Conservation (phyloP, 23 tunicate species). For the Oikopleura albicans region DNA sequence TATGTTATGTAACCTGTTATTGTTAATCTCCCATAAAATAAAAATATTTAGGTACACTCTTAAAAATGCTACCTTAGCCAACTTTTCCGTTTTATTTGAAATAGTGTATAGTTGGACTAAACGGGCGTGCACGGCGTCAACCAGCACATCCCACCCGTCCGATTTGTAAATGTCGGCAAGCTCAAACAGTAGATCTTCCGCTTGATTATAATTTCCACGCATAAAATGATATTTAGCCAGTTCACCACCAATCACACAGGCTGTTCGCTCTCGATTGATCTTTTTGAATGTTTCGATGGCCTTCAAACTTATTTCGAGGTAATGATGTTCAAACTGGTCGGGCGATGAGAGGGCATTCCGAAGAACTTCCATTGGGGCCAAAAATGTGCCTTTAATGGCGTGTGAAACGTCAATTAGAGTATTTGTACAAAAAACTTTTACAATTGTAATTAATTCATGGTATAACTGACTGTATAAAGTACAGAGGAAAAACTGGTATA, state of each 20-base stretch:
- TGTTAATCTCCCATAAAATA: no score
- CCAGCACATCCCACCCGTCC: not conserved
- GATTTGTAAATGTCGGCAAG: not conserved
- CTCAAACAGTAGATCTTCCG: not conserved
- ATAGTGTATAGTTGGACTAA: not conserved
- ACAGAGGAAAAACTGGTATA: no score
- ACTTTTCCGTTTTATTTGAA: not conserved
- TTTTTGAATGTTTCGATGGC: not conserved
- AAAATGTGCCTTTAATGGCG: not conserved
- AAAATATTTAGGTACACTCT: no score
- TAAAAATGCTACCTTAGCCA: no score
- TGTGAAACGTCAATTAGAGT: no score
- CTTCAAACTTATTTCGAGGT: not conserved
- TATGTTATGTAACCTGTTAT: no score
- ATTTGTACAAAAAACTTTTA: no score
- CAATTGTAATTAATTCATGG: no score
- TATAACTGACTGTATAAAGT: no score
- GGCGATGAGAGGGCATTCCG: not conserved
- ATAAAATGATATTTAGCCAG: not conserved
- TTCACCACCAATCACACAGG: not conserved
- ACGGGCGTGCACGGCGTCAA: not conserved
- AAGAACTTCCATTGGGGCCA: not conserved
- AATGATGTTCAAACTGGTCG: not conserved
- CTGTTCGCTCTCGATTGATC: not conserved
- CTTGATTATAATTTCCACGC: not conserved